Evolutionary conservation across 2,113 vertebrate species (phyloP), one percentile per base, ranked within the genome.

Genomic region (Pomatostomus ruficeps): DNA sequence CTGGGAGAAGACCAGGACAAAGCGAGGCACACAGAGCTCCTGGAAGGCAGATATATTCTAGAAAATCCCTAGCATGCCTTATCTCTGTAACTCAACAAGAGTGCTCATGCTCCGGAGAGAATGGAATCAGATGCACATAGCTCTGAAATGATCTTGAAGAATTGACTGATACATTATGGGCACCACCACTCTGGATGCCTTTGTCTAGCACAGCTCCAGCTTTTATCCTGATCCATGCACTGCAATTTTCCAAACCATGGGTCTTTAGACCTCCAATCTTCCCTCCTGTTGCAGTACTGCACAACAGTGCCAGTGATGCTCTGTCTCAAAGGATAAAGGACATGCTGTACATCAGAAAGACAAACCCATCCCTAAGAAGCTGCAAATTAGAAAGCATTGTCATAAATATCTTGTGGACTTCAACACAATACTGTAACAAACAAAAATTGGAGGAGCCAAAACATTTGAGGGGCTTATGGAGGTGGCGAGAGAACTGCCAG

Each of bases 131-230:
- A 45, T 25, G 7, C 29, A 92, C 70, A 82, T 11, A 71, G 45
- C 33, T 84, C 62, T 72, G 58, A 82, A 89, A 81, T 12, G 6
- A 40, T 75, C 40, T 54, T 61, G n/a, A 55, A 67, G 18, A 61
- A 79, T 0, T 22, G 26, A 58, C 16, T 2, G 2, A 45, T 59
- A 5, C 6, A 26, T 38, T 22, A 63, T 1, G 18, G 43, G 14
- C 54, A 61, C 42, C 59, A n/a, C 24, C 74, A 54, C 10, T 25
- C 36, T 49, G 48, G 40, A 67, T 33, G 14, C 15, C 46, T 85
- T 78, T 51, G 24, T 26, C 46, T 61, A 33, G 16, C 26, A 40
- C 1, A 11, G 33, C 13, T 26, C 6, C 66, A 85, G 43, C 17
- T 81, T 77, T 78, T 57, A 48, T 13, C 66, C 61, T 61, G 42